Evolutionary conservation across 2,113 vertebrate species (phyloP).

Genomic region (Onychostoma macrolepis): DNA sequence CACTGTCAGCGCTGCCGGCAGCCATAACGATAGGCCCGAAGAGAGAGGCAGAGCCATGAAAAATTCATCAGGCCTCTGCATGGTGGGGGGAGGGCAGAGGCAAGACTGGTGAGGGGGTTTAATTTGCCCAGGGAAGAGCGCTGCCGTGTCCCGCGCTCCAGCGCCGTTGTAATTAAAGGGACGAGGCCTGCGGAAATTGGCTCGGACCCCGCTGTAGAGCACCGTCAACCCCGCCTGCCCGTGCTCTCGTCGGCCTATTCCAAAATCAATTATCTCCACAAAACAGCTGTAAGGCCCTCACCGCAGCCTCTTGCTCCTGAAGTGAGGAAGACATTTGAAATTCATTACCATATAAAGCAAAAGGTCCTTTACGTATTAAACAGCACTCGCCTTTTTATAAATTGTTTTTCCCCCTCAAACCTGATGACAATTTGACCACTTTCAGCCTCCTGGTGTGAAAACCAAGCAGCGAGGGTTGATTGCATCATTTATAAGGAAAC

Average conservation of each 20-base stretch:
- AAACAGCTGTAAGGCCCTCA: slow-evolving; percentile 62
- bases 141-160: slow-evolving; percentile 27
- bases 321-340: slow-evolving; percentile 61
- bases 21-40: slow-evolving; percentile 24
- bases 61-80: slow-evolving; percentile 52
- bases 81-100: slow-evolving; percentile 27
- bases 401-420: slow-evolving; percentile 38
- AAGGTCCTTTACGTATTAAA: slow-evolving; percentile 55
- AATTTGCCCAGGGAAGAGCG: slow-evolving; percentile 48
- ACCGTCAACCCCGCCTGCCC: slow-evolving; percentile 46
- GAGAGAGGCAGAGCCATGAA: slow-evolving; percentile 44
- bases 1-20: slow-evolving; percentile 33
- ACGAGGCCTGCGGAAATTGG: slow-evolving; percentile 59
- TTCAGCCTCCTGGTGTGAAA: slow-evolving; percentile 54
- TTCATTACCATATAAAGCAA: slow-evolving; percentile 59
- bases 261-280: slow-evolving; percentile 64
- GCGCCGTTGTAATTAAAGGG: slow-evolving; percentile 55
- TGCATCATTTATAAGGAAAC: slow-evolving; percentile 59
- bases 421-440: slow-evolving; percentile 58
- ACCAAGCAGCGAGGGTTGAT: slow-evolving; percentile 57
- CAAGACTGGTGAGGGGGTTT: slow-evolving; percentile 42
- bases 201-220: slow-evolving; percentile 50
- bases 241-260: slow-evolving; percentile 54
- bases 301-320: slow-evolving; percentile 55
- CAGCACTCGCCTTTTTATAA: slow-evolving; percentile 54